Evolutionary conservation across 2,113 vertebrate genomes (phyloP).

Genomic region (Picathartes gymnocephalus): DNA sequence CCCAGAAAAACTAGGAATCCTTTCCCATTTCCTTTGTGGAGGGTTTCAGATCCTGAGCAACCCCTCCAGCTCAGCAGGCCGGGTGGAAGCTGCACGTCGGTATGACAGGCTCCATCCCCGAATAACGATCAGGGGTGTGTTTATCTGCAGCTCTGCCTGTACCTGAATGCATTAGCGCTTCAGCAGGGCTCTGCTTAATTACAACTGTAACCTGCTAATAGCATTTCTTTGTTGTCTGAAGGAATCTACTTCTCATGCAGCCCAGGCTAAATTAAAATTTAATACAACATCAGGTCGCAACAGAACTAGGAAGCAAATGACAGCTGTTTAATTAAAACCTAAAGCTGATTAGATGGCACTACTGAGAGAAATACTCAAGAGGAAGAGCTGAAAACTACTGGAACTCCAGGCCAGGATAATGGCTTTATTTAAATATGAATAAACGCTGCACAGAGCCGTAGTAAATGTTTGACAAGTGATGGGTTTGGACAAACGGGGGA

Average conservation of each 20-base stretch:
- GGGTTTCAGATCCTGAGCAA: background rate
- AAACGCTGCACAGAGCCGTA: background rate
- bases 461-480: constrained; percentile 47
- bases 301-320: constrained; percentile 70
- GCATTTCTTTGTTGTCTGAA: constrained; percentile 66
- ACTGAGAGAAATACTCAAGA: constrained; percentile 67
- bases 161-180: constrained; percentile 43
- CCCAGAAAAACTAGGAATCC: background rate
- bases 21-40: background rate
- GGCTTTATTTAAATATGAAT: constrained; percentile 67
- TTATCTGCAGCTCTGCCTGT: constrained; percentile 10
- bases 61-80: background rate
- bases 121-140: background rate
- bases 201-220: constrained; percentile 68
- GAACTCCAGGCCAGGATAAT: constrained; percentile 45
- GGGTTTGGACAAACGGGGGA: constrained; percentile 23
- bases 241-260: constrained; percentile 65
- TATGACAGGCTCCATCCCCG: background rate
- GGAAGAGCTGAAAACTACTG: constrained; percentile 54
- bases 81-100: background rate
- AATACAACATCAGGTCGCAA: constrained; percentile 71
- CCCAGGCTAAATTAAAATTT: constrained; percentile 72
- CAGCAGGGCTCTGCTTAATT: constrained; percentile 60
- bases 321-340: constrained; percentile 73
- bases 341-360: constrained; percentile 68